Base-by-base conservation (phyloP, 1,140 invertebrate species). In the Caenorhabditis brenneri region DNA sequence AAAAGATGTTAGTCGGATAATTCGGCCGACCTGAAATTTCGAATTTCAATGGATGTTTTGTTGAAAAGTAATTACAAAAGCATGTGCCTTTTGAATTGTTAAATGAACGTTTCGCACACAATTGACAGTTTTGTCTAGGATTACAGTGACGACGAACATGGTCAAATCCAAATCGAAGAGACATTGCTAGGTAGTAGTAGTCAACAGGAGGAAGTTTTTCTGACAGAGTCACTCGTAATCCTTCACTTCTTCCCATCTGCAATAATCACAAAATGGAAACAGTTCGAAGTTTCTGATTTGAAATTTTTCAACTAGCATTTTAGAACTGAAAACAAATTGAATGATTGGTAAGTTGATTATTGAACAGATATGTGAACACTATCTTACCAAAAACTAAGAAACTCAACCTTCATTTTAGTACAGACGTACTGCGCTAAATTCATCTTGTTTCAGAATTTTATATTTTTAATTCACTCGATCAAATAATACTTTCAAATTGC, bases 131-230 rank as follows among this genome's bases (percentile, higher is more conserved):
- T 19, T 2, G 1, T 42, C n/a, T 46, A 2, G 65, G 65, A 2
- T 19, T 10, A 24, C 15, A 46, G 15, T 74, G 10, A 15, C 9
- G 16, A 5, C 36, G 29, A 22, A 42, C 22, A 74, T 74, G n/a
- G 3, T 74, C 19, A 15, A 74, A 74, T 2, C 65, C 65, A n/a
- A n/a, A 24, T 24, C 65, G 36, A 12, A 74, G 33, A 6, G 27
- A 74, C 36, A 74, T 24, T 24, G 42, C n/a, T 74, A 74, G 24
- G 15, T 74, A n/a, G 24, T 74, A 74, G 36, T 74, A 74, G n/a
- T 74, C 65, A 2, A n/a, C 65, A 1, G 65, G 65, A 24, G 65
- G 65, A 42, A 74, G 33, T 74, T 74, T 74, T 46, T 74, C 65
- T 1, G 65, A 74, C 10, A 74, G 7, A 24, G 65, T 74, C 36